A percentile compares a stretch with the other conserved stretches of the same genome.
phyloP scores from a whole-genome alignment of 2,888 invertebrate species.

The Caenorhabditis plicata region DNA sequence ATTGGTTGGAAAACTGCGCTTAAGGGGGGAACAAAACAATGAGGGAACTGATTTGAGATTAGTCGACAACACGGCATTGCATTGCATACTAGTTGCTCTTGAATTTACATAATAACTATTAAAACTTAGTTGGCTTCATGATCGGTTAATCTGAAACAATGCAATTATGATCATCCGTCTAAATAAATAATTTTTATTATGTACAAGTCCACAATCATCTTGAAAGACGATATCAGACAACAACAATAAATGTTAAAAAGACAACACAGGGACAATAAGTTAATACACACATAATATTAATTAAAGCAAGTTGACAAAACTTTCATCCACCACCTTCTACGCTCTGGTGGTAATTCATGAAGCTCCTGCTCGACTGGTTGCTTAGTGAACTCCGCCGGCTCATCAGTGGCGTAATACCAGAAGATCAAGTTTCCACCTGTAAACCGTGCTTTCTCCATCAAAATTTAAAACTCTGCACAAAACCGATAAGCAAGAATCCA shows the following conservation, averaged over 20 bases:
- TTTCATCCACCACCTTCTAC: constrained; percentile 37
- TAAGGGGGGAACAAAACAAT: no score
- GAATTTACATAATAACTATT: no score
- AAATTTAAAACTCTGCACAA: background rate
- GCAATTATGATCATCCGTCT: no score
- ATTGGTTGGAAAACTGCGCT: no score
- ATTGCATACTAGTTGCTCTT: no score
- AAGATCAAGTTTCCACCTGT: constrained; percentile 54
- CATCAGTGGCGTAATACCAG: constrained; percentile 55
- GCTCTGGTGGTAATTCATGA: constrained; percentile 34
- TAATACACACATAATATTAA: constrained; percentile 1
- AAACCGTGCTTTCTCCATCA: background rate
- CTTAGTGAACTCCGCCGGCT: constrained; percentile 58
- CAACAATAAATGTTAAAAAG: background rate
- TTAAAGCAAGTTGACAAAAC: constrained; percentile 24
- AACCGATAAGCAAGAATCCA: constrained; percentile 42
- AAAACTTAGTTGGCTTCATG: no score
- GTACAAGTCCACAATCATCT: no score
- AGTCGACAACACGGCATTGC: no score
- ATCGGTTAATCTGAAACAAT: no score
- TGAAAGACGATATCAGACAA: constrained; percentile 6
- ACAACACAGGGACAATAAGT: background rate
- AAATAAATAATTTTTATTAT: no score
- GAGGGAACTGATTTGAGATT: no score
- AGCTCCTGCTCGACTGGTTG: constrained; percentile 21